Base-by-base conservation (phyloP, 2,797 vertebrate species). In the Paguma larvata region DNA sequence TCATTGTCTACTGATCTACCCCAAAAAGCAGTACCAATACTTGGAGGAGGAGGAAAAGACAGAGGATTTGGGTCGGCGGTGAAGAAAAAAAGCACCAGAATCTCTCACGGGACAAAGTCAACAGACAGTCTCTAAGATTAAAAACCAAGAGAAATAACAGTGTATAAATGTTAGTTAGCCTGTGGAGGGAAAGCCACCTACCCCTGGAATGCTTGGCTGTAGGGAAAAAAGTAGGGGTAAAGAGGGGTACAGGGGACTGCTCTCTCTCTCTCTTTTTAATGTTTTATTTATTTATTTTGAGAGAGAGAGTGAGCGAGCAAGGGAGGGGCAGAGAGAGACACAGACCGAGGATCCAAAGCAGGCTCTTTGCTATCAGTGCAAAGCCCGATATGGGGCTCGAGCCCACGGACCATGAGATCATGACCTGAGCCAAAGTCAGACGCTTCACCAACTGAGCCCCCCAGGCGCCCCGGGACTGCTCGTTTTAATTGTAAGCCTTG, bases 131-230 rank as follows among this genome's bases (percentile, higher is more conserved):
- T 79, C 63, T 51, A 83, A 48, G 85, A 62, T 53, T 15, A 41
- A 94, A 72, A 78, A 46, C 13, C 32, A 38, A 63, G 32, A 88
- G 38, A 83, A 92, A 53, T 15, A 53, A 18, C 41, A 65, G 51
- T 10, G 23, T 51, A 3, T n/a, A 75, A 51, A 25, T 23, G 48
- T 32, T 23, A 38, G 12, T 56, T 23, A 85, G 51, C 27, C 41
- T 23, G 0, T 9, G 30, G 44, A 79, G 41, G 48, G n/a, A 80
- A n/a, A 30, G 10, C 38, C 75, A 27, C 16, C 23, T 9, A 59
- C 19, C 12, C 30, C 4, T 5, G 10, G 34, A 89, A 95, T 48
- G 56, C 80, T 23, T 38, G 53, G 80, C 13, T 27, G 19, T 38
- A 3, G 27, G 27, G 75, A 59, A 30, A 32, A 87, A 68, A 34